Conservation (phyloP, 2,113 vertebrate genomes). For the Crotalus viridis region DNA sequence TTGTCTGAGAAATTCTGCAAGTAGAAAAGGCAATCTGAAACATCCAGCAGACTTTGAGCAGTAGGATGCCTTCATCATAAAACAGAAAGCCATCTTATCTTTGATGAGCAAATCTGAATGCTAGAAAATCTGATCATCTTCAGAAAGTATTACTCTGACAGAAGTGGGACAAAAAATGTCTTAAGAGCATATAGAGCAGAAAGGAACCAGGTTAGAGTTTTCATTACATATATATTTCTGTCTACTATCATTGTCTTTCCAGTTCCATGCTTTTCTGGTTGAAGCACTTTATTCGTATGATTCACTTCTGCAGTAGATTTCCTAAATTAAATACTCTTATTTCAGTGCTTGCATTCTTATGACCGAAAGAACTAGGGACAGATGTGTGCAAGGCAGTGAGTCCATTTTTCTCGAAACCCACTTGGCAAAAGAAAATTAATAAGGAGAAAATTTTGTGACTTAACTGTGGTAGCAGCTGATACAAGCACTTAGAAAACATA, state of each 20-base stretch:
- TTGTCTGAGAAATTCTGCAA: not conserved
- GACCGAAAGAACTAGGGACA: not conserved
- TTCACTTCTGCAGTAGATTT: not conserved
- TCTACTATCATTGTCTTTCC: constrained; percentile 22
- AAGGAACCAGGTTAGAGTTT: not conserved
- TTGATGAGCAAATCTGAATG: not conserved
- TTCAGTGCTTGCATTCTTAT: constrained; percentile 12
- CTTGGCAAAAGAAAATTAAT: not conserved
- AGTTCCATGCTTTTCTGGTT: constrained; percentile 9
- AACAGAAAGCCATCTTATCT: not conserved
- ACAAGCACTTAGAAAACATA: not conserved
- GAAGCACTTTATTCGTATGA: constrained; percentile 17
- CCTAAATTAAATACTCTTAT: constrained; percentile 19
- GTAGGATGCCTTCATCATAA: not conserved
- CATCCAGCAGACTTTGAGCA: not conserved
- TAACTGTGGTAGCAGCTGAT: not conserved
- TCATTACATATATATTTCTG: constrained; percentile 3
- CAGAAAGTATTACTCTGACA: not conserved
- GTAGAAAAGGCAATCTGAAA: not conserved
- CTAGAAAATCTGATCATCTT: not conserved
- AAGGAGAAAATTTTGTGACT: not conserved
- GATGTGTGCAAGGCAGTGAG: constrained; percentile 21
- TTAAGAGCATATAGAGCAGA: not conserved
- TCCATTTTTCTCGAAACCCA: constrained; percentile 15
- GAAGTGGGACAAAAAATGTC: not conserved